These are phyloP conservation scores for Synanthedon andrenaeformis DNA, from an alignment of 2,888 invertebrate species.

Conservation along the genomic window DNA sequence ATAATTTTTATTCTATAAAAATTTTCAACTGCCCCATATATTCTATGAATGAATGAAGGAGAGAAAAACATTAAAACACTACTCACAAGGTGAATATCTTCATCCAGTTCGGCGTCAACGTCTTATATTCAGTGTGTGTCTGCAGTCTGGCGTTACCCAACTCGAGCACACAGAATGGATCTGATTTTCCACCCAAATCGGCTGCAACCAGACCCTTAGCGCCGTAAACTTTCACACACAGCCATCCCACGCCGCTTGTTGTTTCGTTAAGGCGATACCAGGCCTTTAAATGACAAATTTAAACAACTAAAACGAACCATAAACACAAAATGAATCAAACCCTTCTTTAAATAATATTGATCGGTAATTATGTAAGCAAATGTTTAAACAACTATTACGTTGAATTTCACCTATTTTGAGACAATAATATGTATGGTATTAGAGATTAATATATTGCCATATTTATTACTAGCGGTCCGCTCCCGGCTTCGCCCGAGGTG, in stretches of 20 bases:
- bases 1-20: too few relatives aligned
- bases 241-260: constrained; percentile 87
- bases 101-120: constrained; percentile 96
- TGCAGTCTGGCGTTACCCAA: constrained; percentile 94
- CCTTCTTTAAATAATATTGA: too few relatives aligned
- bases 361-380: neutral
- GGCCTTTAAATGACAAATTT: constrained; percentile 54
- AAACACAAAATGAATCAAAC: neutral
- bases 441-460: too few relatives aligned
- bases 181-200: constrained; percentile 97
- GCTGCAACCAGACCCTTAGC: constrained; percentile 91
- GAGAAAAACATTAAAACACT: too few relatives aligned
- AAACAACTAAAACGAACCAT: neutral
- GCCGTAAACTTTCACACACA: constrained; percentile 92
- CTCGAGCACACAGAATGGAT: constrained; percentile 98
- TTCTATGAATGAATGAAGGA: too few relatives aligned
- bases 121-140: constrained; percentile 99
- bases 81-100: constrained; percentile 98
- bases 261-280: constrained; percentile 65
- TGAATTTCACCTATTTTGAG: too few relatives aligned
- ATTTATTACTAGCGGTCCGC: too few relatives aligned
- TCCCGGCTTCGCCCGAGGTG: too few relatives aligned
- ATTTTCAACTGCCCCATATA: too few relatives aligned
- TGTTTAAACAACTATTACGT: too few relatives aligned
- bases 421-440: too few relatives aligned